These are phyloP conservation scores for Cybosia mesomella DNA, from an alignment of 2,888 invertebrate genomes.

Conservation along the genomic window DNA sequence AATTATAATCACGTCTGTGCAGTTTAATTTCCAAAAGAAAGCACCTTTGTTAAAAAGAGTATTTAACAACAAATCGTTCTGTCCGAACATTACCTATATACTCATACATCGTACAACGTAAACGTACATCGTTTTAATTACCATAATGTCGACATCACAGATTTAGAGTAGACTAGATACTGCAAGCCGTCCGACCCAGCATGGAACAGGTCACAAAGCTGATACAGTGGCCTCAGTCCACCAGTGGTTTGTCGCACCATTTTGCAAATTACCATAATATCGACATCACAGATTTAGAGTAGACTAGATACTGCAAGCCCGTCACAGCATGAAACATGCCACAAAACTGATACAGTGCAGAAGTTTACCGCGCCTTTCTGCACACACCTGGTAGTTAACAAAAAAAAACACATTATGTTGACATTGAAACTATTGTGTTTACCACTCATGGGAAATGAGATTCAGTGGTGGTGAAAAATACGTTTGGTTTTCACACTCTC, in stretches of 20 bases:
- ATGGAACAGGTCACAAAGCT: background rate
- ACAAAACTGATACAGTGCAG: no score
- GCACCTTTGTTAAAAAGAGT: background rate
- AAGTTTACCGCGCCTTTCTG: no score
- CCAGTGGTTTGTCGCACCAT: no score
- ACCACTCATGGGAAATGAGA: no score
- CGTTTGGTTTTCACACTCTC: no score
- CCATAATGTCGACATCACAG: background rate
- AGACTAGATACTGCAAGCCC: background rate
- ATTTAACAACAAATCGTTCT: background rate
- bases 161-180: background rate
- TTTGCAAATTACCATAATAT: conserved; percentile 11
- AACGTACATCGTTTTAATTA: conserved; percentile 9
- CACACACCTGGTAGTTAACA: no score
- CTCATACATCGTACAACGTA: background rate
- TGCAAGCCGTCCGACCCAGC: background rate
- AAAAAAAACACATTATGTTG: no score
- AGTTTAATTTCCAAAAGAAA: no score
- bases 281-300: background rate
- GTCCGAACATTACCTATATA: background rate
- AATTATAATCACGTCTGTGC: no score
- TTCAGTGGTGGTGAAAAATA: no score
- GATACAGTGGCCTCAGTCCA: no score
- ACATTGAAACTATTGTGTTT: no score
- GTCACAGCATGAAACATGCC: background rate